Conservation (phyloP, 2,888 invertebrate genomes). For the Apoda limacodes region DNA sequence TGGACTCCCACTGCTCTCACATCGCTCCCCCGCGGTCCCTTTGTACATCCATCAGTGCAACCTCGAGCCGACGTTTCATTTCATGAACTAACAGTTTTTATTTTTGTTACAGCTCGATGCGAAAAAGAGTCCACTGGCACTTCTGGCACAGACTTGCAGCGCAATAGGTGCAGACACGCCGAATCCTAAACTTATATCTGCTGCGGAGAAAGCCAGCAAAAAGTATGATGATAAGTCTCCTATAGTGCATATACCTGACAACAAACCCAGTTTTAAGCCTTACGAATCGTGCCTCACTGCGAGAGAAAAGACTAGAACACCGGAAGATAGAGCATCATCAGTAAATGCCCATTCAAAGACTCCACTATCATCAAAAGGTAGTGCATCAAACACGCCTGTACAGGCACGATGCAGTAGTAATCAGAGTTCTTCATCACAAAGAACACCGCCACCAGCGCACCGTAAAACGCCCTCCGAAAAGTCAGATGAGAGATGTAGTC, state of each 20-base stretch:
- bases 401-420: constrained; percentile 79
- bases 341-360: constrained; percentile 67
- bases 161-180: constrained; percentile 94
- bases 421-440: constrained; percentile 79
- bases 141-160: constrained; percentile 97
- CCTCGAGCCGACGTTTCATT: constrained; percentile 63
- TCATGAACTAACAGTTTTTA: constrained; percentile 54
- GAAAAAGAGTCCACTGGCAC: constrained; percentile 95
- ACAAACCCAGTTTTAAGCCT: constrained; percentile 79
- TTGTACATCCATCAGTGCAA: constrained; percentile 64
- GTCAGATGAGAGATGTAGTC: constrained; percentile 58
- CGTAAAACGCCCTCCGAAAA: constrained; percentile 71
- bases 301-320: constrained; percentile 75
- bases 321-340: constrained; percentile 73
- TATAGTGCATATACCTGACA: constrained; percentile 57
- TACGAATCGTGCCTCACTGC: constrained; percentile 76
- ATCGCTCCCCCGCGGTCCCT: constrained; percentile 45
- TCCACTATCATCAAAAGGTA: constrained; percentile 67
- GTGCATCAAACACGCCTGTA: constrained; percentile 57
- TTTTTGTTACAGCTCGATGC: constrained; percentile 91
- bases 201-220: constrained; percentile 77
- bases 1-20: constrained; percentile 49
- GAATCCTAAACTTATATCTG: constrained; percentile 79
- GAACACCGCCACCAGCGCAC: constrained; percentile 70
- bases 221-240: constrained; percentile 75